A percentile compares a stretch with the other conserved stretches of the same genome.
These are phyloP conservation scores for Muscicapa comitata DNA, from an alignment of 2,797 vertebrate species.

Conservation along the genomic window DNA sequence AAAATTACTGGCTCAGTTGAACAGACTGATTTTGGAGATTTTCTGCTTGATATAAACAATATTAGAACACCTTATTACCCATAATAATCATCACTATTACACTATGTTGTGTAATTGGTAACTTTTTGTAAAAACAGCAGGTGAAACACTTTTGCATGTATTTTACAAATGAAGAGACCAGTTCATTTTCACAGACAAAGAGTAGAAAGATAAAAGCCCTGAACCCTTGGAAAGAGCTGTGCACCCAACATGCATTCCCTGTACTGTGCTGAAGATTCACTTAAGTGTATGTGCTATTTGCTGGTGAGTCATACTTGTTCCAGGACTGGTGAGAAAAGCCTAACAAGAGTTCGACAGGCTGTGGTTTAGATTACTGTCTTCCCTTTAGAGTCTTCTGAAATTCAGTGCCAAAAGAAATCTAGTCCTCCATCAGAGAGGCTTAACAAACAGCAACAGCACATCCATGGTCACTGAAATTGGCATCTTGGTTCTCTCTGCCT, in stretches of 20 bases:
- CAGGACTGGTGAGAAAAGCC: neutral
- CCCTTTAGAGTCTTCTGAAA: neutral
- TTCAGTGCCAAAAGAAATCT: neutral
- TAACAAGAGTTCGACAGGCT: neutral
- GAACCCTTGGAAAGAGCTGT: neutral
- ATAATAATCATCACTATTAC: neutral
- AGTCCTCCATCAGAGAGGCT: neutral
- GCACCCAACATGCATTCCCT: neutral
- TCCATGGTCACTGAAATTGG: neutral
- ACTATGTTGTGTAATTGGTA: neutral
- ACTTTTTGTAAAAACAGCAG: neutral
- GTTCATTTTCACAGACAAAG: neutral
- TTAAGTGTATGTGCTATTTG: neutral
- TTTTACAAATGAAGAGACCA: neutral
- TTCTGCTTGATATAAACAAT: neutral
- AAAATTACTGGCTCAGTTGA: neutral
- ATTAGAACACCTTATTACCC: neutral
- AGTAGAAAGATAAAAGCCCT: neutral
- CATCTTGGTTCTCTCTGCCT: neutral
- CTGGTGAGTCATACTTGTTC: constrained; percentile 17
- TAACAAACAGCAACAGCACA: neutral
- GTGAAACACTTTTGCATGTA: neutral
- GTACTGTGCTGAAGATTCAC: neutral
- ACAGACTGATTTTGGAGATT: neutral
- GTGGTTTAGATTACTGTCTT: neutral